Evolutionary conservation across 2,888 invertebrate species (phyloP), one percentile per base, ranked within the genome.

Genomic region (Darwinula stevensoni): DNA sequence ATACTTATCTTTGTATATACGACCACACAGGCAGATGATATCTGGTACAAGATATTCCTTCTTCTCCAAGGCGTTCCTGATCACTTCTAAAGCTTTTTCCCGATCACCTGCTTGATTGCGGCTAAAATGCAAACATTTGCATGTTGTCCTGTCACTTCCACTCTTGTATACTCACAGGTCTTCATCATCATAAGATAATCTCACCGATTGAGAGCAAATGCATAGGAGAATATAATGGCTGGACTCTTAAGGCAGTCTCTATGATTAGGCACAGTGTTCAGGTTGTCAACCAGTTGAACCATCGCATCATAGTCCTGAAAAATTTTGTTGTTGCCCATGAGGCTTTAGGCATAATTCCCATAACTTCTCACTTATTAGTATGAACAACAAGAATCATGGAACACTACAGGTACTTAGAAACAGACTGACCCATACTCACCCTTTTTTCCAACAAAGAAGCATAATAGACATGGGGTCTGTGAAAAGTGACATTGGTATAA

Each of bases 11-110:
- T 58, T 58, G 51, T 91, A 91, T 46, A 97, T 94, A 38, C 97
- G 66, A 1, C 97, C 97, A 47, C 91, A 91, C 3, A 97, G 60
- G 46, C 97, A 94, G 31, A 97, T 53, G 70, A 94, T 82, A 50
- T 97, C 97, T 0, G 94, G 91, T 44, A 88, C 84, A 42, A 73
- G 70, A 48, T 84, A 86, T 47, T 91, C 88, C 49, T 78, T 75
- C 52, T 75, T 72, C 41, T 84, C 71, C 34, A 97, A 56, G 0
- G 86, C 84, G 49, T 75, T 72, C 16, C 75, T 67, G 38, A 94
- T 88, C 0, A 88, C 84, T 46, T 67, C 63, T 17, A 97, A 54
- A 1, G 94, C 94, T 45, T 73, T 75, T 45, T 91, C 86, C 32
- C 94, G 60, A 51, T 99, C 97, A 0, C 91, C 91, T 43, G 73